Conservation (phyloP, 2,797 vertebrate species). For the Tinamus major region DNA sequence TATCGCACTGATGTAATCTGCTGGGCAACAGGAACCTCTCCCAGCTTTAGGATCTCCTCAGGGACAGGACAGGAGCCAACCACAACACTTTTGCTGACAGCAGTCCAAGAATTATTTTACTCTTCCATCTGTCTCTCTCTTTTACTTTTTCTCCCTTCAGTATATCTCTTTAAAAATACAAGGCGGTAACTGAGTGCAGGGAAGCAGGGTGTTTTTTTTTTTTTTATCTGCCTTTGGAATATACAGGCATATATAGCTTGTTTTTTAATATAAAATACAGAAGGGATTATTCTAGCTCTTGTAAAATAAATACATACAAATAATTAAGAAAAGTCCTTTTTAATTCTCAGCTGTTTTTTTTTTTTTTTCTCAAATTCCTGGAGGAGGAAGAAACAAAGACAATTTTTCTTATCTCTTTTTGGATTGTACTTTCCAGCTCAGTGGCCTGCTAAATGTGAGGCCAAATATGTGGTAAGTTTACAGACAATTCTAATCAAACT, state of each 20-base stretch:
- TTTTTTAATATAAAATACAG: background rate
- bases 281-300: background rate
- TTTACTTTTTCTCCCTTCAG: background rate
- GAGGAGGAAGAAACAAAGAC: background rate
- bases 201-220: background rate
- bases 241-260: background rate
- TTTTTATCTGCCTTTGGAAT: background rate
- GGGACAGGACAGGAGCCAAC: conserved; percentile 52
- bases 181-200: background rate
- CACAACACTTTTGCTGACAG: conserved; percentile 46
- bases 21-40: conserved; percentile 24
- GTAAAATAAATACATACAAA: background rate
- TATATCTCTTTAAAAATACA: background rate
- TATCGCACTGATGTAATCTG: conserved; percentile 19
- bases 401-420: background rate
- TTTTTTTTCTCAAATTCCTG: background rate
- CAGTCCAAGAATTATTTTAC: conserved; percentile 61
- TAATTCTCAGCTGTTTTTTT: background rate
- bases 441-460: background rate
- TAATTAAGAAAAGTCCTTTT: background rate
- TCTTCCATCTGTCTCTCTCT: conserved; percentile 60
- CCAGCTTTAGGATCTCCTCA: background rate
- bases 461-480: background rate
- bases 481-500: background rate
- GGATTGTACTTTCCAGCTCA: background rate